phyloP scores from a whole-genome alignment of 2,113 vertebrate genomes.

The Peromyscus leucopus region DNA sequence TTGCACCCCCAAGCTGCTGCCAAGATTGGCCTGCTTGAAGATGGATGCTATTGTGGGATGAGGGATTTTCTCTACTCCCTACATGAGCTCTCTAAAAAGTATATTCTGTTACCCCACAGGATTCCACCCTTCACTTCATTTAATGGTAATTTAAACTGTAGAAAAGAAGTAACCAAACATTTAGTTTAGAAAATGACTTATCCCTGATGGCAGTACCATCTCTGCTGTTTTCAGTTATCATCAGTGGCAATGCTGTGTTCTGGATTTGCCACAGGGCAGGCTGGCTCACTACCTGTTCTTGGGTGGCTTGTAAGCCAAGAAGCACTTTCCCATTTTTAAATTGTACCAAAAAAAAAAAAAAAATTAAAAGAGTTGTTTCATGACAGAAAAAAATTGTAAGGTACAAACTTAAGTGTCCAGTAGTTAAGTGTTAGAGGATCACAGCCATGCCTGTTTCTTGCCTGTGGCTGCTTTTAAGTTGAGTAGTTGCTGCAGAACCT shows the following conservation, averaged over 20 bases:
- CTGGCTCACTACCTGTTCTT: background rate
- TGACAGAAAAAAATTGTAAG: background rate
- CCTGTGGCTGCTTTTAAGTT: background rate
- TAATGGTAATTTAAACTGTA: background rate
- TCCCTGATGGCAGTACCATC: background rate
- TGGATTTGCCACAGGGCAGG: background rate
- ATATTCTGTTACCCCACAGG: background rate
- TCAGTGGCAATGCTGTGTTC: background rate
- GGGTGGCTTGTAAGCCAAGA: background rate
- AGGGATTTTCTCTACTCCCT: background rate
- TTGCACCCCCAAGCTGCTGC: background rate
- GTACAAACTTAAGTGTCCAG: background rate
- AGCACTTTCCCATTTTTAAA: constrained; percentile 4
- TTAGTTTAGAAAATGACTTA: background rate
- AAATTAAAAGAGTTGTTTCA: background rate
- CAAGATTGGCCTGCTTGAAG: background rate
- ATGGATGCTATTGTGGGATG: background rate
- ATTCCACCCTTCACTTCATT: background rate
- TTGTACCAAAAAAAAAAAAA: background rate
- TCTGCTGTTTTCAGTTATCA: background rate
- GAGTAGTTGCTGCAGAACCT: background rate
- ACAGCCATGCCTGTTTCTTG: background rate
- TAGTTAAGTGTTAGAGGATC: background rate
- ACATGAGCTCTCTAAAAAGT: background rate
- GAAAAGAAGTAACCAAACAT: background rate